Conservation (phyloP, 2,888 invertebrate genomes). For the Leptogaster cylindrica region DNA sequence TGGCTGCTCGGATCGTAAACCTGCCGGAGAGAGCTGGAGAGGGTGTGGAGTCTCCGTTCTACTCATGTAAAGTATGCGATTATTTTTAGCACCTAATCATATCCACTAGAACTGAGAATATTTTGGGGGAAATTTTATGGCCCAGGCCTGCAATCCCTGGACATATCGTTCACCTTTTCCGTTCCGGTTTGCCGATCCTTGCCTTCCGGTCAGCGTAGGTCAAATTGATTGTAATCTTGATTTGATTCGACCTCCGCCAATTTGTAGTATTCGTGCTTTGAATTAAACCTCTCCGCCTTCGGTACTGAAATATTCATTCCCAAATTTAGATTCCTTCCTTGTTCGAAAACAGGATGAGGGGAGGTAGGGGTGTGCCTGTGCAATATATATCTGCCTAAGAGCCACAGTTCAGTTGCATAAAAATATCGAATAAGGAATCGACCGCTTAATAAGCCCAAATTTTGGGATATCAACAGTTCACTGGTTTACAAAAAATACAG, state of each 20-base stretch:
- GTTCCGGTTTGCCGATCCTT: not conserved
- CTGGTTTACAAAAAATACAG: no score
- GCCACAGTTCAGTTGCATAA: no score
- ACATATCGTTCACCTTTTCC: not conserved
- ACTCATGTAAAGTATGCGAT: slow-evolving; percentile 19
- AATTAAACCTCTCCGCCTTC: slow-evolving; percentile 5
- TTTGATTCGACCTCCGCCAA: slow-evolving; percentile 39
- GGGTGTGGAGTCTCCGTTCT: not conserved
- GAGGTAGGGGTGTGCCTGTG: no score
- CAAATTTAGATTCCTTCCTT: no score
- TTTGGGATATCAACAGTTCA: no score
- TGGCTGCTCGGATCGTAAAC: not conserved
- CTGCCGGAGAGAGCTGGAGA: no score
- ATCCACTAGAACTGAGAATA: not conserved
- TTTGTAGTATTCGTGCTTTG: slow-evolving; percentile 31
- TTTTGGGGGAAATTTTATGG: slow-evolving; percentile 2
- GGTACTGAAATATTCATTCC: slow-evolving; percentile 35
- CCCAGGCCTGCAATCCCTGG: not conserved
- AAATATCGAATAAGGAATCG: no score
- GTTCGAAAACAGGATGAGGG: no score
- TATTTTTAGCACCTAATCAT: slow-evolving; percentile 39
- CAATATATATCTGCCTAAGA: no score
- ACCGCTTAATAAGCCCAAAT: no score
- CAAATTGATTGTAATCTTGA: slow-evolving; percentile 38
- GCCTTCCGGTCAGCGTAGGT: slow-evolving; percentile 16